A percentile compares a stretch with the other conserved stretches of the same genome.
Conservation (phyloP, 2,113 vertebrate species). For the Porphyrio hochstetteri region DNA sequence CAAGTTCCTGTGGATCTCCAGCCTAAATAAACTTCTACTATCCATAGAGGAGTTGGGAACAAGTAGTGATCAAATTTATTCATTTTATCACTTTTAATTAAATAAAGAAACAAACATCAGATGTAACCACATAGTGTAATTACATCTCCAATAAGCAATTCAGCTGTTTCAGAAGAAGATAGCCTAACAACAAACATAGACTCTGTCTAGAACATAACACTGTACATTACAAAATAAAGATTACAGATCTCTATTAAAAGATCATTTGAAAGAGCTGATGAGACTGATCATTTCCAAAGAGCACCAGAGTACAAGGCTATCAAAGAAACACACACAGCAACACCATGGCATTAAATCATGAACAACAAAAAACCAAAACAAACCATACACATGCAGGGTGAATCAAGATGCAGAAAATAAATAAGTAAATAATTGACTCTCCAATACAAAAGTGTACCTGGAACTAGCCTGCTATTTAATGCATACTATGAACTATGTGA, state of each 20-base stretch:
- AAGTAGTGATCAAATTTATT: not conserved
- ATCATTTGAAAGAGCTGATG: not conserved
- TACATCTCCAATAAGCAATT: not conserved
- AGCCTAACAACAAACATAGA: not conserved
- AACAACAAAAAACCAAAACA: not conserved
- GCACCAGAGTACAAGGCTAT: not conserved
- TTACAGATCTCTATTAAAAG: not conserved
- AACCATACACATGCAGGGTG: too few species aligned
- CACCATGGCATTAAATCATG: not conserved
- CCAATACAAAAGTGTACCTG: not conserved
- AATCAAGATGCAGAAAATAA: not conserved
- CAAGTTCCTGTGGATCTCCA: not conserved
- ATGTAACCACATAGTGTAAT: not conserved
- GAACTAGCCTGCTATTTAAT: not conserved
- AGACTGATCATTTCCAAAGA: not conserved
- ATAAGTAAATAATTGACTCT: not conserved
- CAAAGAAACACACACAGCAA: not conserved
- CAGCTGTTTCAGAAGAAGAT: not conserved
- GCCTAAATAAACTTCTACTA: not conserved
- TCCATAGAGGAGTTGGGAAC: not conserved
- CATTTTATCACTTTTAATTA: not conserved
- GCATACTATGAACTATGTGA: not conserved
- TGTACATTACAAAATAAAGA: not conserved
- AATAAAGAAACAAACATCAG: not conserved
- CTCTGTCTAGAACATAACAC: not conserved